These are phyloP conservation scores for Dolichopus griseipennis DNA, from an alignment of 2,888 invertebrate genomes.

Conservation along the genomic window DNA sequence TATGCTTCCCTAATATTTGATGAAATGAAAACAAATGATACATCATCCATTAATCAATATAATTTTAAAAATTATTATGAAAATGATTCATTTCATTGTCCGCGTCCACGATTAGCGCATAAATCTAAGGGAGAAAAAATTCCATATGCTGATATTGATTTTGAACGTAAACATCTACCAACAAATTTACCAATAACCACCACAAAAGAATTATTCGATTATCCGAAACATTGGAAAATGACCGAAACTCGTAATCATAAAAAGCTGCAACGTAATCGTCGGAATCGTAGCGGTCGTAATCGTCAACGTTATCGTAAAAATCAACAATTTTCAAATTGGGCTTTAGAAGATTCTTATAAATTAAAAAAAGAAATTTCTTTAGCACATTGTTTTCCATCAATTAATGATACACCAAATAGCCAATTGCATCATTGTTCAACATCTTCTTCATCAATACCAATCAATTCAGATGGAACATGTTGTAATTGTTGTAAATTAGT, in stretches of 20 bases:
- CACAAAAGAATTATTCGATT: slow-evolving; percentile 23
- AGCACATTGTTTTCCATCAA: slow-evolving; percentile 26
- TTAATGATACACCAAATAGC: slow-evolving; percentile 20
- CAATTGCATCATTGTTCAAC: slow-evolving; percentile 7
- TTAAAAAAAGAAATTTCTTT: slow-evolving; percentile 25
- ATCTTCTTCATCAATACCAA: slow-evolving; percentile 11
- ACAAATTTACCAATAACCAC: background rate
- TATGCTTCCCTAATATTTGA: slow-evolving; percentile 21
- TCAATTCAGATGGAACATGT: slow-evolving; percentile 23
- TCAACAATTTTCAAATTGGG: background rate
- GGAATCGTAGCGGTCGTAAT: slow-evolving; percentile 16
- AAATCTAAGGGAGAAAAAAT: slow-evolving; percentile 18
- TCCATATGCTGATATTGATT: slow-evolving; percentile 21
- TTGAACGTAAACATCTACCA: slow-evolving; percentile 7
- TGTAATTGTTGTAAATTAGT: slow-evolving; percentile 22
- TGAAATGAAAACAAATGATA: background rate
- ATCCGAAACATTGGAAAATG: slow-evolving; percentile 26
- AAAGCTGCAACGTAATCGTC: slow-evolving; percentile 16
- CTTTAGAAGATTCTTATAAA: slow-evolving; percentile 13
- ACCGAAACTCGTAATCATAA: slow-evolving; percentile 15
- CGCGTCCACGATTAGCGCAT: slow-evolving; percentile 16
- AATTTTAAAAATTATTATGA: background rate
- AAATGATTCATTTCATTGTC: slow-evolving; percentile 8
- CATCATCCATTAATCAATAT: background rate
- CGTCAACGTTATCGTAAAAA: slow-evolving; percentile 20